Base-by-base conservation (phyloP, 2,797 vertebrate species). In the Triplophysa yarkandensis region DNA sequence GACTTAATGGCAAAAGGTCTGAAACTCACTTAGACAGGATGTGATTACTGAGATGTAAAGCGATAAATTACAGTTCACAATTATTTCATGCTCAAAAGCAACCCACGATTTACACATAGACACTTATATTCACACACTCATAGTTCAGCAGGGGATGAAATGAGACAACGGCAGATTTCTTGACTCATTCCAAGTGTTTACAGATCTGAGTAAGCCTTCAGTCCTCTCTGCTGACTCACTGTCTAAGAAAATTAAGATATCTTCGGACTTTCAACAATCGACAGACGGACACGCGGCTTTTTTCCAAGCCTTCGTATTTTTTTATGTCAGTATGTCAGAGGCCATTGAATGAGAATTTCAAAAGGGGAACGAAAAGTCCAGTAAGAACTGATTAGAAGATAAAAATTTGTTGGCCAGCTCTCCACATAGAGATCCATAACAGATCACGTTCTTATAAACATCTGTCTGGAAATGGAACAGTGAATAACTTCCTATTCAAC, bases 141-240 rank as follows among this genome's bases (percentile, higher is more conserved):
- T 1, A 32, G 16, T 32, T 41, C 64, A 48, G 55, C n/a, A 14
- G 19, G 65, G 36, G 43, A 69, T 44, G 14, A 64, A 34, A 81
- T 67, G 19, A 34, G 62, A 28, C 27, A 65, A 66, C 19, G 2
- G 34, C 69, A 63, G 69, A 54, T 48, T 28, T 77, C 46, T 76
- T 90, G 87, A 90, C 66, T 89, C 87, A 88, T 2, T 4, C 30
- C 46, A 78, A 80, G 68, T 76, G 76, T 84, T 87, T 84, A 83
- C 54, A 83, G 82, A 65, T 46, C 68, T 73, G 34, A 60, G 83
- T 85, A 85, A 80, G 74, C 82, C 81, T 85, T 71, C 78, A 83
- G 84, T 81, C 69, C 81, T 81, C 77, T 73, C 76, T 77, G 78
- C 76, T 90, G 90, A 92, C 84, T 92, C 77, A 55, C 54, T 71